phyloP scores from a whole-genome alignment of 2,888 invertebrate species.

The Temnothorax ravouxi region DNA sequence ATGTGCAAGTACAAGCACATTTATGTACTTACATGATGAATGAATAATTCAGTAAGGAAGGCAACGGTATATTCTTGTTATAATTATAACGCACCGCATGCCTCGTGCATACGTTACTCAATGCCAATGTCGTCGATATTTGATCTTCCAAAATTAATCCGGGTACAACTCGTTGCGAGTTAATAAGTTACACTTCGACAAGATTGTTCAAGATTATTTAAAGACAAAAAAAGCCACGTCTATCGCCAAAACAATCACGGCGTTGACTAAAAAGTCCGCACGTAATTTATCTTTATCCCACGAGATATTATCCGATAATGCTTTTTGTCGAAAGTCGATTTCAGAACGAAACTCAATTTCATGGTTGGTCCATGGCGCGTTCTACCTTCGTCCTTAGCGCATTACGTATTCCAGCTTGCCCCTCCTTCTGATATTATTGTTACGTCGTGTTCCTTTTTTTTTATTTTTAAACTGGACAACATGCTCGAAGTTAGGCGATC shows the following conservation, averaged over 20 bases:
- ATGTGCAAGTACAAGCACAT: slow-evolving; percentile 43
- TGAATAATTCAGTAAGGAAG: slow-evolving; percentile 41
- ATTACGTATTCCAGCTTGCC: slow-evolving; percentile 73
- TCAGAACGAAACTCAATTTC: slow-evolving; percentile 73
- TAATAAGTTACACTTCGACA: not conserved
- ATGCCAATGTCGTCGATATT: slow-evolving; percentile 9
- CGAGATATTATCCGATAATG: slow-evolving; percentile 37
- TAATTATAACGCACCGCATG: slow-evolving; percentile 14
- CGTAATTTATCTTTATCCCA: slow-evolving; percentile 51
- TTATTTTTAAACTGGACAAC: slow-evolving; percentile 63
- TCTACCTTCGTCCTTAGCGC: slow-evolving; percentile 69
- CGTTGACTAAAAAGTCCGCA: not conserved
- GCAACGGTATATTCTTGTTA: slow-evolving; percentile 32
- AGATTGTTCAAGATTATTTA: slow-evolving; percentile 2
- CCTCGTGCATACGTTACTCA: slow-evolving; percentile 3
- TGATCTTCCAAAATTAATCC: slow-evolving; percentile 14
- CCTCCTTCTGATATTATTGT: slow-evolving; percentile 75
- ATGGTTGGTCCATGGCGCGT: slow-evolving; percentile 66
- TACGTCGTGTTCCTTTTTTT: slow-evolving; percentile 55
- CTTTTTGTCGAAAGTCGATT: slow-evolving; percentile 72
- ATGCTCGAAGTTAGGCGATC: slow-evolving; percentile 74
- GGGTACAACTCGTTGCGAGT: not conserved
- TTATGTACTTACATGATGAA: slow-evolving; percentile 34
- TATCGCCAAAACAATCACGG: not conserved
- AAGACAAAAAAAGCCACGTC: not conserved